phyloP scores from a whole-genome alignment of 2,888 invertebrate genomes.

The Meghimatium bilineatum region DNA sequence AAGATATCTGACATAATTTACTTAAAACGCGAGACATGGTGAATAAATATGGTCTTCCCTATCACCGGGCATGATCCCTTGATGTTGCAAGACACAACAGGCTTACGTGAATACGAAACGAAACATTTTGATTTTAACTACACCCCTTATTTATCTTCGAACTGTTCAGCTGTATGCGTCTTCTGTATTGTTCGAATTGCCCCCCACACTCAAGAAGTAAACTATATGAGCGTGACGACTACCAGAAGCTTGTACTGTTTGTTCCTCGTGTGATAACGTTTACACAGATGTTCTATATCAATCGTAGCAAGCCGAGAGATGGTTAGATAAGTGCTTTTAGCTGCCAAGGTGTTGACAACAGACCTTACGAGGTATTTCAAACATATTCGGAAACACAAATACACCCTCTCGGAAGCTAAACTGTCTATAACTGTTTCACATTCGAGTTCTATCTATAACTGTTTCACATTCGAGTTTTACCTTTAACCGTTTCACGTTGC shows the following conservation, averaged over 20 bases:
- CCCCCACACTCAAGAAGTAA: not conserved
- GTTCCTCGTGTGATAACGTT: not conserved
- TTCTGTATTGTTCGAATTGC: too few relatives aligned
- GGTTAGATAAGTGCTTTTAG: not conserved
- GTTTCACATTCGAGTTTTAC: not conserved
- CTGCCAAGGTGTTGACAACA: constrained; percentile 4
- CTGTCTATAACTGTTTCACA: not conserved
- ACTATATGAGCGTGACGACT: not conserved
- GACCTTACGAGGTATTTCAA: not conserved
- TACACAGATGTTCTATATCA: constrained; percentile 20
- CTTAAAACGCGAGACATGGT: too few relatives aligned
- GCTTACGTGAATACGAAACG: too few relatives aligned
- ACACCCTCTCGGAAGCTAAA: not conserved
- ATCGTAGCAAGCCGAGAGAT: not conserved
- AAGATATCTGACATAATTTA: too few relatives aligned
- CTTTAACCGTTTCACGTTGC: not conserved
- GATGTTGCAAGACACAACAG: too few relatives aligned
- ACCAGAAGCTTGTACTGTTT: constrained; percentile 3
- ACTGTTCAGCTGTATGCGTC: too few relatives aligned
- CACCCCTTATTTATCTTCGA: too few relatives aligned
- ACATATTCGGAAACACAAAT: constrained; percentile 2
- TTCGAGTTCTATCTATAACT: not conserved
- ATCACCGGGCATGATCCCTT: too few relatives aligned
- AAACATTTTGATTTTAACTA: too few relatives aligned
- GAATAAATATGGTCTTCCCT: too few relatives aligned